phyloP scores from a whole-genome alignment of 2,888 invertebrate genomes.

The Cryptocephalus primarius region DNA sequence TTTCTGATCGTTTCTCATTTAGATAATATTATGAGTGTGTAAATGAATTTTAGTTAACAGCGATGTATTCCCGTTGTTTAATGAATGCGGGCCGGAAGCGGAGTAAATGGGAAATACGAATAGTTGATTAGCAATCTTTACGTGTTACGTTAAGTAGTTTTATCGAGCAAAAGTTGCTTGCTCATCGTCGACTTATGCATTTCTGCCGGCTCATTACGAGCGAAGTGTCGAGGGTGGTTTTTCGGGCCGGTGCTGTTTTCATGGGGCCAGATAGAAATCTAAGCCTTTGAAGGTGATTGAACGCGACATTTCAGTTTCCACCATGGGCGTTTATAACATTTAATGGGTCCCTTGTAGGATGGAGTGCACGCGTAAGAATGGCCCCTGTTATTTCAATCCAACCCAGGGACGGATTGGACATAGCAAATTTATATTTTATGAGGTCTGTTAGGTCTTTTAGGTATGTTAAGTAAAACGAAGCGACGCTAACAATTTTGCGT shows the following conservation, averaged over 20 bases:
- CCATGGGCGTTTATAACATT: no score
- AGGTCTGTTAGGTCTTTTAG: no score
- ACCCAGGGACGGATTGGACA: no score
- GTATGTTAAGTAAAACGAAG: no score
- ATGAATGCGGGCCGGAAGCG: conserved; percentile 16
- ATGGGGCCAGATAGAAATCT: no score
- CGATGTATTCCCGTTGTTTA: conserved; percentile 19
- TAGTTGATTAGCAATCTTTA: conserved; percentile 28
- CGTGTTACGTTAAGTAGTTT: conserved; percentile 19
- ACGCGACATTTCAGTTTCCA: no score
- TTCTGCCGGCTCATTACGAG: conserved; percentile 25
- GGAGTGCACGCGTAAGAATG: no score
- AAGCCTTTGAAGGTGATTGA: no score
- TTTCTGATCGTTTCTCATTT: conserved; percentile 18
- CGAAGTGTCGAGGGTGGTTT: background rate
- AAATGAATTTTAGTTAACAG: conserved; percentile 27
- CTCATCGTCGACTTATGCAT: conserved; percentile 28
- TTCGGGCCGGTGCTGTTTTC: background rate
- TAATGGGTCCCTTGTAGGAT: no score
- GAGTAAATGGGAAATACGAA: conserved; percentile 23
- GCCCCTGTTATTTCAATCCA: no score
- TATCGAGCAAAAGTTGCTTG: conserved; percentile 22
- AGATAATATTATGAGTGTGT: conserved; percentile 20
- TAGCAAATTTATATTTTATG: no score
- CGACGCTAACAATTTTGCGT: no score